Percentiles rank a stretch among this genome's conserved stretches.
Conservation (phyloP, 23 tunicate genomes). For the Clavelina lepadiformis region DNA sequence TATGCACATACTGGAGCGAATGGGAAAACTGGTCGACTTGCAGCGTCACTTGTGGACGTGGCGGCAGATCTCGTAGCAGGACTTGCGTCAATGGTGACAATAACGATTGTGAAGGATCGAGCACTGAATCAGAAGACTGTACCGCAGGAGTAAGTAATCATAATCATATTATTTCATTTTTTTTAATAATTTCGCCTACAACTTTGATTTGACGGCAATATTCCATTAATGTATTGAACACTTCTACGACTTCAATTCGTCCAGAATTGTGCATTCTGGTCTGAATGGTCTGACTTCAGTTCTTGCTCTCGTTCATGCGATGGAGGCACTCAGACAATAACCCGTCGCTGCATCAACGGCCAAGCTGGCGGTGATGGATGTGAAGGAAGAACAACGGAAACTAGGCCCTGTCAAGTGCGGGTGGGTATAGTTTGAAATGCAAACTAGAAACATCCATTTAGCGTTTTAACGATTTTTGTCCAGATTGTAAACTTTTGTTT, state of each 20-base stretch:
- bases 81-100: conserved; percentile 47
- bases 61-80: conserved; percentile 45
- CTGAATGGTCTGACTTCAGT: conserved; percentile 59
- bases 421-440: too few species aligned
- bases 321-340: conserved; percentile 49
- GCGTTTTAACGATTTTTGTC: too few species aligned
- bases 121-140: conserved; percentile 44
- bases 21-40: conserved; percentile 69
- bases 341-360: conserved; percentile 65
- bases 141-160: conserved; percentile 42
- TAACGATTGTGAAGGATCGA: conserved; percentile 40
- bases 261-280: conserved; percentile 72
- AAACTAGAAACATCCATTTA: too few species aligned
- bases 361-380: conserved; percentile 59
- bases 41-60: conserved; percentile 61
- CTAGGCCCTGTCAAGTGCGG: conserved; percentile 22
- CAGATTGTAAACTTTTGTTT: not conserved
- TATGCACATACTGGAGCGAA: conserved; percentile 56
- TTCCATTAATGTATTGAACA: not conserved
- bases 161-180: not conserved
- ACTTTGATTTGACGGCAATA: not conserved
- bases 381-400: conserved; percentile 30
- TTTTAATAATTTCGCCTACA: not conserved
- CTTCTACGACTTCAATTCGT: not conserved
- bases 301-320: conserved; percentile 64